Evolutionary conservation across 2,888 invertebrate genomes (phyloP).

Genomic region (Drosophila meridionalis): DNA sequence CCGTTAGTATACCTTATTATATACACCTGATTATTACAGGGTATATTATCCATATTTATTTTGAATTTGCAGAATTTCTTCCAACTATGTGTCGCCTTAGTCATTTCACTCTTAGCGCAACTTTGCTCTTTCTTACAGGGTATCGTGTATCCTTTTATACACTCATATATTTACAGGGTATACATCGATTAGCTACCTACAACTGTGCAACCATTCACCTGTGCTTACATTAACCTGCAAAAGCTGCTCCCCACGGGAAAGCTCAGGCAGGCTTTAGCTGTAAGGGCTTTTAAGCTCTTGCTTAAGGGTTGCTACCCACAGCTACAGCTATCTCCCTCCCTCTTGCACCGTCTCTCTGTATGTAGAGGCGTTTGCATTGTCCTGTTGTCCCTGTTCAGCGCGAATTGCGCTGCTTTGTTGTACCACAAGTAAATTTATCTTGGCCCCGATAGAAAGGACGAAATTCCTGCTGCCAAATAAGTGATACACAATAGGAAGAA

Average conservation of each 20-base stretch:
- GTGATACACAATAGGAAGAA: constrained; percentile 55
- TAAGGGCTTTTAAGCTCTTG: constrained; percentile 9
- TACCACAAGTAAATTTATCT: constrained; percentile 75
- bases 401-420: constrained; percentile 53
- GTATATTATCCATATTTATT: background rate
- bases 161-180: constrained; percentile 7
- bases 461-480: constrained; percentile 34
- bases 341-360: background rate
- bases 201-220: background rate
- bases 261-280: background rate
- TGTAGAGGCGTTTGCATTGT: constrained; percentile 1
- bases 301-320: constrained; percentile 33
- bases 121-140: background rate
- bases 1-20: background rate
- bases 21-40: background rate
- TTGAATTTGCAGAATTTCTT: background rate
- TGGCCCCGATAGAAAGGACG: constrained; percentile 70
- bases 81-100: background rate
- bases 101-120: background rate
- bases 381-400: constrained; percentile 49
- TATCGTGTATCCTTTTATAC: background rate
- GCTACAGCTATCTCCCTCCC: constrained; percentile 31
- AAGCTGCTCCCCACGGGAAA: background rate
- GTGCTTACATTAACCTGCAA: constrained; percentile 5
- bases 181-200: constrained; percentile 4